Evolutionary conservation across 2,888 invertebrate genomes (phyloP).

Genomic region (Sepioteuthis lessoniana): DNA sequence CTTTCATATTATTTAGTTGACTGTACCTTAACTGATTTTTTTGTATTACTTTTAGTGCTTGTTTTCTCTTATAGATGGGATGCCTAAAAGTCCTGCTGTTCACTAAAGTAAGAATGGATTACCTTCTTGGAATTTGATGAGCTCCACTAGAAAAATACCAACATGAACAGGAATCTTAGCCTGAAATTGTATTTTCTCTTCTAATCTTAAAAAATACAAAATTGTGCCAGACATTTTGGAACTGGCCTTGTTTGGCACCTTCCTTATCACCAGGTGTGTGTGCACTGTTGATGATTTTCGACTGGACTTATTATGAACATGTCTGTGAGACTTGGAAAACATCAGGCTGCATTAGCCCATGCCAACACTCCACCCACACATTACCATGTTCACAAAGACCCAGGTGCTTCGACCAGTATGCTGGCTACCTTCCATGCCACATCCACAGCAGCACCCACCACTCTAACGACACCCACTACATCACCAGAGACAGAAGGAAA

Average conservation of each 20-base stretch:
- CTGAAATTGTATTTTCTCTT: neutral
- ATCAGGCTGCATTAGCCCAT: neutral
- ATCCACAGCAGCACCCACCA: neutral
- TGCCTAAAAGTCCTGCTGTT: neutral
- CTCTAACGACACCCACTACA: neutral
- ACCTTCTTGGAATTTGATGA: neutral
- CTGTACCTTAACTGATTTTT: too few relatives aligned
- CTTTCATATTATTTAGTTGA: too few relatives aligned
- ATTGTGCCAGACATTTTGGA: neutral
- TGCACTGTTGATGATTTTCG: neutral
- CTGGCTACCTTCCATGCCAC: slow-evolving; percentile 40
- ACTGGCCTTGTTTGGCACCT: neutral
- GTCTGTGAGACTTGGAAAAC: neutral
- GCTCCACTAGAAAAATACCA: neutral
- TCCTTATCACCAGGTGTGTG: neutral
- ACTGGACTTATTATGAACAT: neutral
- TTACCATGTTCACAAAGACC: neutral
- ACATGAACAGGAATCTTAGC: neutral
- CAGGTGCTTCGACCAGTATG: neutral
- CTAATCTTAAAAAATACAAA: neutral
- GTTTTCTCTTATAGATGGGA: neutral
- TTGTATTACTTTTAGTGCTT: too few relatives aligned
- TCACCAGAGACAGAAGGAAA: slow-evolving; percentile 34
- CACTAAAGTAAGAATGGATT: neutral
- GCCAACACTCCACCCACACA: slow-evolving; percentile 37